phyloP scores from a whole-genome alignment of 2,888 invertebrate species.

The Pycnomerus fuliginosus region DNA sequence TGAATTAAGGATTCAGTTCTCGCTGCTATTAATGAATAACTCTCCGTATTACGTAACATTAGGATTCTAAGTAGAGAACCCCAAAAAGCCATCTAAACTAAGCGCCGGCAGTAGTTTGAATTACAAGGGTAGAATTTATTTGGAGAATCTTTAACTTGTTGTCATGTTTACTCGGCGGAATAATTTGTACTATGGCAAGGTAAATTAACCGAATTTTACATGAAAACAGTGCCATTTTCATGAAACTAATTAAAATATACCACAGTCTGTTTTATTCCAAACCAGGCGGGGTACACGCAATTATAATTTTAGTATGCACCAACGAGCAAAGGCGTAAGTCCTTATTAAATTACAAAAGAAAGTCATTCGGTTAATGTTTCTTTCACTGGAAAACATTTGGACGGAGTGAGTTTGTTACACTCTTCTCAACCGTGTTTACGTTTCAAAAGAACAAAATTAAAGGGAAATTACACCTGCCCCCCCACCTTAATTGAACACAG shows the following conservation, averaged over 20 bases:
- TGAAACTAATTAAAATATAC: slow-evolving; percentile 25
- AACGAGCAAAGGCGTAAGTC: slow-evolving; percentile 19
- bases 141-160: slow-evolving; percentile 16
- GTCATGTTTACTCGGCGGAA: slow-evolving; percentile 16
- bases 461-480: too few species aligned
- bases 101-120: too few species aligned
- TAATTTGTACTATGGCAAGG: slow-evolving; percentile 21
- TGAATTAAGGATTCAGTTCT: too few species aligned
- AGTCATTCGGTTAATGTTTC: slow-evolving; percentile 23
- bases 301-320: slow-evolving; percentile 23
- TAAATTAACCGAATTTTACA: slow-evolving; percentile 22
- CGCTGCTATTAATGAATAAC: neutral
- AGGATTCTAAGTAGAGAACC: too few species aligned
- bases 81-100: too few species aligned
- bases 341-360: slow-evolving; percentile 27
- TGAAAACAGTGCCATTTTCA: slow-evolving; percentile 16
- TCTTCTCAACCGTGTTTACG: too few species aligned
- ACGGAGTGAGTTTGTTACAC: too few species aligned
- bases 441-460: too few species aligned
- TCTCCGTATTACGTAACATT: too few species aligned
- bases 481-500: too few species aligned
- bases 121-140: slow-evolving; percentile 10
- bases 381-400: too few species aligned
- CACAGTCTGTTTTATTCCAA: slow-evolving; percentile 21
- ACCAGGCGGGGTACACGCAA: slow-evolving; percentile 18